Base-by-base conservation (phyloP, 2,113 vertebrate species). In the Alethe diademata region DNA sequence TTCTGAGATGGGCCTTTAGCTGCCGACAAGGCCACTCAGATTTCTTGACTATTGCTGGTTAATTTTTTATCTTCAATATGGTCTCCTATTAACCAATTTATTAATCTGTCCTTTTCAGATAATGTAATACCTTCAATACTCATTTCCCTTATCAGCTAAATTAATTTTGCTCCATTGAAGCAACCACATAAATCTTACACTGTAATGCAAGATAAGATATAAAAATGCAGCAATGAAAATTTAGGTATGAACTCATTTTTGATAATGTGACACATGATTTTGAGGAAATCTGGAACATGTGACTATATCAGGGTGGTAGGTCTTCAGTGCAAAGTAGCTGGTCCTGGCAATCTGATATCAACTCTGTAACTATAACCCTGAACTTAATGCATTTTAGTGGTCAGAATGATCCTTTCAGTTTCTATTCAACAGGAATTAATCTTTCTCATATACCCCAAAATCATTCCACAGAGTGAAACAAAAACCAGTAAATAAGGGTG, bases 21-120 rank as follows among this genome's bases (percentile, higher is more conserved):
- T 50, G 38, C 8, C 19, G 75, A 31, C 17, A 86, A 57, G 76
- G 17, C 90, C 38, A 79, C 19, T 45, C 23, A 60, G 16, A 3
- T 85, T 40, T 74, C 62, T 62, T 86, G 26, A 83, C 69, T 78
- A 60, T 83, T 91, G 51, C 36, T 91, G 33, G n/a, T 87, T 93
- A 80, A 91, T 82, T 81, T 78, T 8, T 62, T 90, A 62, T 58
- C 51, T 42, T 60, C 11, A 17, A 16, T 56, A 48, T 29, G 10
- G 20, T 38, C 26, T 85, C 70, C 66, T 67, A 62, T 50, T 95
- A 90, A 71, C 24, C 58, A 87, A 88, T 33, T 43, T 56, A 66
- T 80, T 92, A 42, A 43, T 72, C 47, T 62, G 26, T 74, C 45
- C 31, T 76, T 73, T 67, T 43, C 43, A 67, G 51, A 75, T 82